phyloP scores from a whole-genome alignment of 2,797 vertebrate species.

The Phalanger gymnotis region DNA sequence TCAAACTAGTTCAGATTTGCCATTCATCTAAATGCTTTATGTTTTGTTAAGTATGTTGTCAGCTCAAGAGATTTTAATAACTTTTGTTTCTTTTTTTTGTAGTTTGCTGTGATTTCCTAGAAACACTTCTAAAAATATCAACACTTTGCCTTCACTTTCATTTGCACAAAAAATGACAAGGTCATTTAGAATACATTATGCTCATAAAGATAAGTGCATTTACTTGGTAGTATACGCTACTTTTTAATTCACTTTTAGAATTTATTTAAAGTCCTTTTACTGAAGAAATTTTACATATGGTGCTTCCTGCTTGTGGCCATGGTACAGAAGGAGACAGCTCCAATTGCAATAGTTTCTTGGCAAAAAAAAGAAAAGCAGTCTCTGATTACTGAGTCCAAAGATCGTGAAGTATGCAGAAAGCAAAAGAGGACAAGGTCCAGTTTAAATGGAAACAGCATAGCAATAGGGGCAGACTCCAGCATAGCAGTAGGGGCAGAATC shows the following conservation, averaged over 20 bases:
- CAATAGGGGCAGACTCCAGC: slow-evolving; percentile 30
- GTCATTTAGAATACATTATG: slow-evolving; percentile 31
- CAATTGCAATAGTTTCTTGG: slow-evolving; percentile 78
- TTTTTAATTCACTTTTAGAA: slow-evolving; percentile 31
- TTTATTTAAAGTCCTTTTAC: slow-evolving; percentile 37
- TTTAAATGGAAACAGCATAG: slow-evolving; percentile 77
- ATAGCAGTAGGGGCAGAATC: slow-evolving; percentile 38
- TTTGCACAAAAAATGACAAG: slow-evolving; percentile 46
- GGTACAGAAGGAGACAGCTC: slow-evolving; percentile 74
- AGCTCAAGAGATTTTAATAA: slow-evolving; percentile 58
- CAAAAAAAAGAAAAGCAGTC: slow-evolving; percentile 52
- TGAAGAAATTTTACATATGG: slow-evolving; percentile 34
- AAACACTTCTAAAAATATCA: slow-evolving; percentile 41
- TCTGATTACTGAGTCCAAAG: slow-evolving; percentile 88
- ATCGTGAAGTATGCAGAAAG: slow-evolving; percentile 82
- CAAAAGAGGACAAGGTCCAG: slow-evolving; percentile 86
- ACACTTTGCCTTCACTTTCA: slow-evolving; percentile 68
- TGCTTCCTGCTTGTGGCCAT: slow-evolving; percentile 57
- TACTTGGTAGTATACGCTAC: slow-evolving; percentile 6
- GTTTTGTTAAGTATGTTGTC: slow-evolving; percentile 34
- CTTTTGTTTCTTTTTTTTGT: slow-evolving; percentile 64
- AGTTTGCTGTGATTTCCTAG: slow-evolving; percentile 65
- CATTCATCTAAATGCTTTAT: slow-evolving; percentile 3
- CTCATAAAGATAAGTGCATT: slow-evolving; percentile 15
- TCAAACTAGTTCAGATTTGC: slow-evolving; percentile 16